Base-by-base conservation (phyloP, 2,888 invertebrate species). In the Tanytarsus gracilentus region DNA sequence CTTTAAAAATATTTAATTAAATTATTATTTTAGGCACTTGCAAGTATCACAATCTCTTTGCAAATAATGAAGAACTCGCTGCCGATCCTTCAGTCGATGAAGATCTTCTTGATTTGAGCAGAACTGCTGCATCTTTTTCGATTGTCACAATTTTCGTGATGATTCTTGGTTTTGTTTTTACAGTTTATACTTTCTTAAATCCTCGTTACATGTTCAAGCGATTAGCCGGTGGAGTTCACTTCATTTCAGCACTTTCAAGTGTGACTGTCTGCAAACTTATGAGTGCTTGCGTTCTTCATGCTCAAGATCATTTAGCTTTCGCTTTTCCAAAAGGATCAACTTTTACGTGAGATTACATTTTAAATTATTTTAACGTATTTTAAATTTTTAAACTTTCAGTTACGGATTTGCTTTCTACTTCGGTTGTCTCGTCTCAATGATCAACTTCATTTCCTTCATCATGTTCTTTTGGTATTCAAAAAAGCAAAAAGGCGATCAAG, bases 121-220 rank as follows among this genome's bases (percentile, higher is more conserved):
- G 90, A 60, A 88, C 91, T 4, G 86, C 88, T 75, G 85, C 86
- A 29, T 88, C 88, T 0, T 91, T 92, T 69, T 86, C 87, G 48
- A 81, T 89, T 65, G 89, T 92, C 67, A 86, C 86, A 63, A 71
- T 90, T 61, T 80, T 87, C 64, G 79, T 91, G 40, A 89, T 91
- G 85, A 72, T 83, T 44, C 81, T 91, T 81, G 88, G 88, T 0
- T 83, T 86, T 56, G 79, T 84, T 2, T 90, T 91, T 71, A 88
- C 90, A 5, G 79, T 85, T 64, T 92, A 92, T 70, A 89, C 90
- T 14, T 86, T 92, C 70, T 78, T 80, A 65, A 86, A 91, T 69
- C 87, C 89, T 3, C 80, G 91, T 4, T 92, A 92, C 71, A 91
- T 88, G 84, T 90, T 89, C 76, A 92, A 92, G 70, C 77, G 92